phyloP scores from a whole-genome alignment of 2,888 invertebrate genomes.

The Magallana nippona region DNA sequence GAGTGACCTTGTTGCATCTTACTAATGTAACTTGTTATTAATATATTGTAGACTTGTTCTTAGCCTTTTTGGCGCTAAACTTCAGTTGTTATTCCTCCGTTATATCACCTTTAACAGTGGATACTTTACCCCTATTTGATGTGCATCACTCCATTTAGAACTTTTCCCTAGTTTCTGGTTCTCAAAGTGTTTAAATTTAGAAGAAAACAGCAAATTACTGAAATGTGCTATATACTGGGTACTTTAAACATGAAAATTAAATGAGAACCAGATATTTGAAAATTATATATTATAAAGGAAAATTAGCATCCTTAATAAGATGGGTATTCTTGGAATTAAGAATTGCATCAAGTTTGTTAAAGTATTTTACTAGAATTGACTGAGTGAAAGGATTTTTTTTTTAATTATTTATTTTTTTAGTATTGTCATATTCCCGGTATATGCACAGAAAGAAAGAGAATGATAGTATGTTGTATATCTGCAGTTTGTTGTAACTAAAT shows the following conservation, averaged over 20 bases:
- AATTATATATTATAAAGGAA: neutral
- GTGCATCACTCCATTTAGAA: neutral
- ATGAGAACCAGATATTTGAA: neutral
- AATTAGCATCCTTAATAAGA: neutral
- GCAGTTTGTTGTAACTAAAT: slow-evolving; percentile 44
- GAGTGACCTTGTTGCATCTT: slow-evolving; percentile 33
- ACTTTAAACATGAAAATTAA: neutral
- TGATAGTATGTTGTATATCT: slow-evolving; percentile 45
- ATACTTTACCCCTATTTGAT: neutral
- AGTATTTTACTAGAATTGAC: neutral
- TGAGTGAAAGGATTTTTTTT: slow-evolving; percentile 19
- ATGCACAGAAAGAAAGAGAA: slow-evolving; percentile 37
- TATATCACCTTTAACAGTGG: neutral
- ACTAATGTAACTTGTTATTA: slow-evolving; percentile 31
- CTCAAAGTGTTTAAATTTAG: neutral
- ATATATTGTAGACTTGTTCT: slow-evolving; percentile 31
- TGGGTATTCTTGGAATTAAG: neutral
- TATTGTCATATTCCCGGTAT: slow-evolving; percentile 40
- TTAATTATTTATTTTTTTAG: slow-evolving; percentile 29
- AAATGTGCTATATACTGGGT: slow-evolving; percentile 29
- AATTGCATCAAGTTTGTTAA: neutral
- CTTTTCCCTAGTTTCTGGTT: neutral
- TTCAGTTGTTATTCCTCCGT: slow-evolving; percentile 27
- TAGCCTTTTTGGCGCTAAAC: slow-evolving; percentile 30
- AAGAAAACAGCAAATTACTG: neutral